Percentiles rank a stretch among this genome's conserved stretches.
phyloP scores from a whole-genome alignment of 2,113 vertebrate genomes.

The Theristicus caerulescens region DNA sequence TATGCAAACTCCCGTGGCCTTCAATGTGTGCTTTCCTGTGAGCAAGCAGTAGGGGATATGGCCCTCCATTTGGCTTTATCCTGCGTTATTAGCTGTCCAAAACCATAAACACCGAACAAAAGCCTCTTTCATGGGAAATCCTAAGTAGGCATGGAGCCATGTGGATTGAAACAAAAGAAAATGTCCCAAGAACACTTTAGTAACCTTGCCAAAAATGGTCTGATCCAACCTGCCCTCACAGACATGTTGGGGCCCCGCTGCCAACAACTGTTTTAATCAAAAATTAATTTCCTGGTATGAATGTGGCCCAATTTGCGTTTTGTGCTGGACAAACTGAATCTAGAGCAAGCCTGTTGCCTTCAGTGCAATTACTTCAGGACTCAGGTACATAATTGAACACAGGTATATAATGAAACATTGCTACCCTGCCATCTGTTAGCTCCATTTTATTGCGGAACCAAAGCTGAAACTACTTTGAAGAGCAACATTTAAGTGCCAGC shows the following conservation, averaged over 20 bases:
- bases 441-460: not conserved
- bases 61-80: not conserved
- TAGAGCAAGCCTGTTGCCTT: not conserved
- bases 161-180: slow-evolving; percentile 52
- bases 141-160: slow-evolving; percentile 28
- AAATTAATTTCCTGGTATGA: slow-evolving; percentile 19
- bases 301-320: not conserved
- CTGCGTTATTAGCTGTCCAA: not conserved
- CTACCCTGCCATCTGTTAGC: not conserved
- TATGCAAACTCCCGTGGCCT: not conserved
- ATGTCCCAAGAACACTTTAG: not conserved
- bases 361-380: not conserved
- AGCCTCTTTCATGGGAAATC: slow-evolving; percentile 49
- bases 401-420: not conserved
- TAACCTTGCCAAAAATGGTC: slow-evolving; percentile 35
- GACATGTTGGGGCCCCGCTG: not conserved
- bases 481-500: not conserved
- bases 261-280: slow-evolving; percentile 32
- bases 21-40: not conserved
- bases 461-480: not conserved
- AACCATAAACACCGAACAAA: slow-evolving; percentile 53
- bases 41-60: slow-evolving; percentile 1
- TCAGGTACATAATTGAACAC: not conserved
- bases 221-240: slow-evolving; percentile 17
- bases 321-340: not conserved